phyloP scores from a whole-genome alignment of 2,113 vertebrate species.

The Hydrochoerus hydrochaeris region DNA sequence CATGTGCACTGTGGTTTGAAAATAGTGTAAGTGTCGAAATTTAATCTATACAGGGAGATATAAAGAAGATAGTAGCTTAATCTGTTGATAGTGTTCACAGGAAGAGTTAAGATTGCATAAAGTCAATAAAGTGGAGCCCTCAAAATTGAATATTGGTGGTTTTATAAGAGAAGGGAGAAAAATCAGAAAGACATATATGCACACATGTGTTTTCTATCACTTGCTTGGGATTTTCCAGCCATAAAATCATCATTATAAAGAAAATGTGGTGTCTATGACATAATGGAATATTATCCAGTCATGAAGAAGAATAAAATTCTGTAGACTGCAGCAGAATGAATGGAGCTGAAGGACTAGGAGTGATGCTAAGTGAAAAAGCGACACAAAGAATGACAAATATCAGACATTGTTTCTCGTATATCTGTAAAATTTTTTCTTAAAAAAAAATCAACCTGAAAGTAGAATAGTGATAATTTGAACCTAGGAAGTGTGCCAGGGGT shows the following conservation, averaged over 20 bases:
- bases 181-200: background rate
- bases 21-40: background rate
- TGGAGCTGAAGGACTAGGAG: background rate
- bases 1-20: background rate
- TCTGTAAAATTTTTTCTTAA: too few species aligned
- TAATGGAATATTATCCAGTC: accelerated
- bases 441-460: background rate
- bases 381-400: background rate
- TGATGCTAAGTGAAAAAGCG: background rate
- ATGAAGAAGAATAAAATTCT: background rate
- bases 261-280: background rate
- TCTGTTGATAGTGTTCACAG: background rate
- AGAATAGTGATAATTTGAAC: background rate
- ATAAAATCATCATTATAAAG: background rate
- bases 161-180: background rate
- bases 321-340: background rate
- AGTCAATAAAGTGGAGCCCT: background rate
- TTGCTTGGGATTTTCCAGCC: background rate
- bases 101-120: background rate
- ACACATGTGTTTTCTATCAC: background rate
- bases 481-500: background rate
- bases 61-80: background rate
- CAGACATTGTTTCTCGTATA: background rate
- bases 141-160: background rate
- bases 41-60: background rate